Evolutionary conservation across 2,888 invertebrate genomes (phyloP), one percentile per base, ranked within the genome.

Genomic region (Luperina testacea): DNA sequence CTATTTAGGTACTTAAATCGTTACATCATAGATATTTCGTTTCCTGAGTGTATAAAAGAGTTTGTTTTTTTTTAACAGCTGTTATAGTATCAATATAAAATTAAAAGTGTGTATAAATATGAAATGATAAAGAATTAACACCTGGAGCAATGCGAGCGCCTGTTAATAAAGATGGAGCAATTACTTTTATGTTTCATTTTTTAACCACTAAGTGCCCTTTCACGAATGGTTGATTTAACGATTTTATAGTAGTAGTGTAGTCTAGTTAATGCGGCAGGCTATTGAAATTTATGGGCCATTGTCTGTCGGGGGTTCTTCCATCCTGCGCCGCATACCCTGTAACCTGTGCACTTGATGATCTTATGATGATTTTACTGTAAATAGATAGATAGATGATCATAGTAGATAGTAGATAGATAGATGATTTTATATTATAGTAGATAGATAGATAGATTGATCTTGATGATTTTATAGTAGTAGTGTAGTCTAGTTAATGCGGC

Each of bases 101-200:
- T 70, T 51, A 78, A 63, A 80, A 61, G 1, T 48, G 8, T 77
- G n/a, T 75, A 15, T 68, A 32, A n/a, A 20, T 71, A 64, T 48
- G 38, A 53, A 72, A 69, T 75, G 17, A 53, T 63, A 57, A 64
- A 32, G 38, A 75, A 81, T 78, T 72, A 74, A 75, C 75, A 78
- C 70, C 69, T 86, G 65, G 27, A 48, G 45, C 15, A 38, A 72
- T 81, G 32, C 27, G 6, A 72, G 45, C 45, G 38, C 42, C 59
- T 68, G 75, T n/a, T 64, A 45, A 71, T 73, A 79, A 72, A 65
- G 27, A 72, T 65, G n/a, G 61, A 79, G 64, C 48, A 79, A 87
- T 87, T 84, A 80, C 65, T 69, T 79, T 77, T 75, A 80, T 72
- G 20, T 61, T 45, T 71, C 32, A 45, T 73, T 87, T 77, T 85